Percentiles rank a stretch among this genome's conserved stretches.
Conservation (phyloP, 2,797 vertebrate genomes). For the Perodicticus potto region DNA sequence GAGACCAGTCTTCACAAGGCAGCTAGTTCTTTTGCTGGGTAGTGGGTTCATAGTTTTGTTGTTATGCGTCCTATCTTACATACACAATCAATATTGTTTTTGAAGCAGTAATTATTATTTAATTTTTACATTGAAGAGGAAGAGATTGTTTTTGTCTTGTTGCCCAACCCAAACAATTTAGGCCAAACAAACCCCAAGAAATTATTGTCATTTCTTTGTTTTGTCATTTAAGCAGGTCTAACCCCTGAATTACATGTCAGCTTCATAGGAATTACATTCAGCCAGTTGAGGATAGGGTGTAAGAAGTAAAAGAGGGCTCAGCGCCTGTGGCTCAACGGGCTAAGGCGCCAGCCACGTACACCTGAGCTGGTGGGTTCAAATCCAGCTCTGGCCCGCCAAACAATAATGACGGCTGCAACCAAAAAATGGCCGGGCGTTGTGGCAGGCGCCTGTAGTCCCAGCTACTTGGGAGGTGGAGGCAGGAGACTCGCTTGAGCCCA, state of each 20-base stretch:
- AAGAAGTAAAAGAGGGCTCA: neutral
- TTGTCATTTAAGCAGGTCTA: neutral
- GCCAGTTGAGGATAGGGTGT: neutral
- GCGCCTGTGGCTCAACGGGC: too few species aligned
- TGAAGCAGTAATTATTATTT: neutral
- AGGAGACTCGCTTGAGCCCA: too few species aligned
- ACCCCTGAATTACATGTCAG: neutral
- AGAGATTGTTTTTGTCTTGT: neutral
- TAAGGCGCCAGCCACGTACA: too few species aligned
- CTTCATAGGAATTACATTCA: neutral
- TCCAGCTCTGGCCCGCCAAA: too few species aligned
- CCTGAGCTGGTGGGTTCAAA: too few species aligned
- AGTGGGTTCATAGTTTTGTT: neutral
- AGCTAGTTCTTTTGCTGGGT: neutral
- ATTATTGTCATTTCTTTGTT: neutral
- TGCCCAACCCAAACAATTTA: neutral
- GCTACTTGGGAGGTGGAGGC: too few species aligned
- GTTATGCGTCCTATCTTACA: neutral
- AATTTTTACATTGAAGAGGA: neutral
- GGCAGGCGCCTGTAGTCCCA: too few species aligned
- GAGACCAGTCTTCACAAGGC: neutral
- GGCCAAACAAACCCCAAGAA: neutral
- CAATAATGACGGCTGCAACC: too few species aligned
- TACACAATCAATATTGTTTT: neutral
- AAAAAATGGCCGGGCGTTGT: too few species aligned